These are phyloP conservation scores for Himalopsyche tibetana DNA, from an alignment of 2,888 invertebrate species.

Conservation along the genomic window DNA sequence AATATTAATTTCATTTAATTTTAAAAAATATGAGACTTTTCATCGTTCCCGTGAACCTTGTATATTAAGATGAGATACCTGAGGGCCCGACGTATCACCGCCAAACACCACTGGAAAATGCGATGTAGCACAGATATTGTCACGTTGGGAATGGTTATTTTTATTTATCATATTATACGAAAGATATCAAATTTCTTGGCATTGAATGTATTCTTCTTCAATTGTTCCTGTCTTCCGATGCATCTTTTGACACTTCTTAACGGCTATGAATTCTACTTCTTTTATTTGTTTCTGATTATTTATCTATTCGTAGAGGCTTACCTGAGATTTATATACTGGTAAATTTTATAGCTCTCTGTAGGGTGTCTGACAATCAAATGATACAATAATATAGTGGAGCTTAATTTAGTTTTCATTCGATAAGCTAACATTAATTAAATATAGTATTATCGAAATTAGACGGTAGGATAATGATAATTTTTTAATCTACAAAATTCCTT, in stretches of 20 bases:
- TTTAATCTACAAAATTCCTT: too few relatives aligned
- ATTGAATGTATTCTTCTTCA: background rate
- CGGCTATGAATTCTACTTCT: background rate
- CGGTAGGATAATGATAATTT: too few relatives aligned
- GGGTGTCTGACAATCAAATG: too few relatives aligned
- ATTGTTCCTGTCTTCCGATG: background rate
- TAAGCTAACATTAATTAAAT: too few relatives aligned
- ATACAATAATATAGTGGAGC: too few relatives aligned
- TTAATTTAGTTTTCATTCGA: too few relatives aligned
- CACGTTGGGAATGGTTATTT: conserved; percentile 17
- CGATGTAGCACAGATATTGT: conserved; percentile 28
- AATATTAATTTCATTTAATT: background rate
- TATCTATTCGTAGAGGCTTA: background rate
- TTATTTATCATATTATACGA: background rate
- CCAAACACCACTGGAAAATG: conserved; percentile 29
- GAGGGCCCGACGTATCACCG: background rate
- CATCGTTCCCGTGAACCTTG: background rate
- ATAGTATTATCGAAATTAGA: too few relatives aligned
- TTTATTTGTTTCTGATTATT: background rate
- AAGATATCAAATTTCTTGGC: background rate
- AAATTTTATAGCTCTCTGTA: too few relatives aligned
- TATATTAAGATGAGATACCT: background rate
- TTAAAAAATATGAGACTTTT: too few relatives aligned
- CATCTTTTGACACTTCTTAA: conserved; percentile 1
- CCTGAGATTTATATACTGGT: background rate